Conservation (phyloP, 2,888 invertebrate genomes). For the Tanypteryx hageni region DNA sequence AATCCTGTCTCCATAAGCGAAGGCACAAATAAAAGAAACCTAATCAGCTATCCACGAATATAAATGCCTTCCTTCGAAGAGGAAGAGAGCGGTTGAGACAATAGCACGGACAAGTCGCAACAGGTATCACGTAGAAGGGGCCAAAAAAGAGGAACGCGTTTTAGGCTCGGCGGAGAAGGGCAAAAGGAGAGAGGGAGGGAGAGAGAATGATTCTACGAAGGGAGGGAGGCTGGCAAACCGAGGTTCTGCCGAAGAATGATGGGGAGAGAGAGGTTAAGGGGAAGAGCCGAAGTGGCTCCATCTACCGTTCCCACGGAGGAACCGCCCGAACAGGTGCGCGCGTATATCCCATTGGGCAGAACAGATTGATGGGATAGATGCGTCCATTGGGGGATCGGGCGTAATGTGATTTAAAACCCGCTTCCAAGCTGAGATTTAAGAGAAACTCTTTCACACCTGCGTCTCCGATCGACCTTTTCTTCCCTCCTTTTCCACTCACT, state of each 20-base stretch:
- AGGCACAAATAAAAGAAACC: background rate
- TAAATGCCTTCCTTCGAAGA: background rate
- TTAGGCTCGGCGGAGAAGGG: too few species aligned
- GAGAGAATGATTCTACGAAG: too few species aligned
- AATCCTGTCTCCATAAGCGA: background rate
- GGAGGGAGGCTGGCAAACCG: too few species aligned
- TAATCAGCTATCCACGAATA: background rate
- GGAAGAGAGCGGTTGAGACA: background rate
- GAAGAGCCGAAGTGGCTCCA: background rate
- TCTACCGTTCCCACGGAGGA: background rate
- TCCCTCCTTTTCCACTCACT: background rate
- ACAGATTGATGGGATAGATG: background rate
- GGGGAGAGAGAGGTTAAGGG: background rate
- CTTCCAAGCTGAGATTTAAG: background rate
- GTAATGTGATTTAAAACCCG: background rate
- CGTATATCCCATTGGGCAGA: background rate
- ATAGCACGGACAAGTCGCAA: background rate
- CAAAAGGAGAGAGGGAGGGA: too few species aligned
- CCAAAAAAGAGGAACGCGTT: too few species aligned
- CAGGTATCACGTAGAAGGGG: background rate
- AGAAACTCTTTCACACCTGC: background rate
- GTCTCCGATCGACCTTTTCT: background rate
- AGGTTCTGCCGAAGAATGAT: background rate
- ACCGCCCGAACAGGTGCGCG: background rate
- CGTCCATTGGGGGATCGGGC: background rate